Conservation (phyloP, 2,113 vertebrate species). For the Talpa occidentalis region DNA sequence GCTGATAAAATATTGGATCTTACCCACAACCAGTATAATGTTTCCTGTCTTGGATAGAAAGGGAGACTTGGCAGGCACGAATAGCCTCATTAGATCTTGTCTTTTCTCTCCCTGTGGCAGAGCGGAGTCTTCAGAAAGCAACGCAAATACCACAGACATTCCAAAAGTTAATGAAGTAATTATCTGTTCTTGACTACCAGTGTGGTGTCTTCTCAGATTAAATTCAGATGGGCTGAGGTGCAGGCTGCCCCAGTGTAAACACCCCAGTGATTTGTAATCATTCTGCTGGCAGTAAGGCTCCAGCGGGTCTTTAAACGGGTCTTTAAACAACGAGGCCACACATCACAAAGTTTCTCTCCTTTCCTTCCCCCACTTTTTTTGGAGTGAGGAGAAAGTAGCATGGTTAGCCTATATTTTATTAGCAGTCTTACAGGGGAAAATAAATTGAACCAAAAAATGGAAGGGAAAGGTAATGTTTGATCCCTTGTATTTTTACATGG, state of each 20-base stretch:
- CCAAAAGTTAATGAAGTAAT: not conserved
- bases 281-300: not conserved
- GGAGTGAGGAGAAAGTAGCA: not conserved
- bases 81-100: not conserved
- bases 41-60: not conserved
- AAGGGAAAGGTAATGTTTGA: not conserved
- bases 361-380: too few species aligned
- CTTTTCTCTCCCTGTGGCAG: not conserved
- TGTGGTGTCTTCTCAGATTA: not conserved
- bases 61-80: not conserved
- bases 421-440: not conserved
- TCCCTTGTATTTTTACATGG: not conserved
- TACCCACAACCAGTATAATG: not conserved
- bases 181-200: not conserved
- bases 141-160: not conserved
- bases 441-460: not conserved
- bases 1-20: conserved; percentile 22
- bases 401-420: not conserved
- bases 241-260: not conserved
- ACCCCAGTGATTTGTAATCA: not conserved
- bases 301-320: not conserved
- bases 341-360: accelerated
- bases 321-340: not conserved
- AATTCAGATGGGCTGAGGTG: not conserved
- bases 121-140: conserved; percentile 39